Evolutionary conservation across 2,113 vertebrate genomes (phyloP).

Genomic region (Poecile atricapillus): DNA sequence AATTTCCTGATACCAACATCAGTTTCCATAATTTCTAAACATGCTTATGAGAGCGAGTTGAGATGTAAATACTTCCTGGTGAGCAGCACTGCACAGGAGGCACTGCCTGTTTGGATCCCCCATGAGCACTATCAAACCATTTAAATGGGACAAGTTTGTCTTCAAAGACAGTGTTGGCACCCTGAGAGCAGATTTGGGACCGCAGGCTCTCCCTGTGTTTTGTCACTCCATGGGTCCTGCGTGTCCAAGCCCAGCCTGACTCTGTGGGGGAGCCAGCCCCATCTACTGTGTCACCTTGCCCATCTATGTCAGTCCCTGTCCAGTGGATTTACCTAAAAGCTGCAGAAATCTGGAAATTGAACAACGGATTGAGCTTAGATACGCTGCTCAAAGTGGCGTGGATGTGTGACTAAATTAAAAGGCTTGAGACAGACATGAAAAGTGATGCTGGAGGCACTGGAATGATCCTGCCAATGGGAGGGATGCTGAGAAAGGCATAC

Average conservation of each 20-base stretch:
- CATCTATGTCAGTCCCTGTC: accelerated
- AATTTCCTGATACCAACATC: not conserved
- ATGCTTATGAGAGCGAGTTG: not conserved
- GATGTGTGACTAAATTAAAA: not conserved
- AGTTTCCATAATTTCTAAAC: not conserved
- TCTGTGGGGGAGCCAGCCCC: too few relatives aligned
- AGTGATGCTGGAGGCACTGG: not conserved
- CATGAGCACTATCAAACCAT: not conserved
- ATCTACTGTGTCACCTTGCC: not conserved
- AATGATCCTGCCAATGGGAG: not conserved
- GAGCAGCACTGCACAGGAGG: not conserved
- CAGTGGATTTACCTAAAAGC: not conserved
- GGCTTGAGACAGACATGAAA: not conserved
- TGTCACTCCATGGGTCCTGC: not conserved
- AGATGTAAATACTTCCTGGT: not conserved
- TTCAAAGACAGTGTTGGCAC: not conserved
- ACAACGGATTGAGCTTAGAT: not conserved
- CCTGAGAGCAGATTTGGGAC: not conserved
- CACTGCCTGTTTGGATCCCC: not conserved
- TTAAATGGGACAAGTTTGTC: not conserved
- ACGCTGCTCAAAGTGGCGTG: not conserved
- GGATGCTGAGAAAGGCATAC: not conserved
- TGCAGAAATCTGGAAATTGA: not conserved
- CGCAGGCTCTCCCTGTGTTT: accelerated
- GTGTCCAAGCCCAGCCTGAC: not conserved